A percentile compares a stretch with the other conserved stretches of the same genome.
phyloP scores from a whole-genome alignment of 2,113 vertebrate genomes.

The Tauraco erythrolophus region DNA sequence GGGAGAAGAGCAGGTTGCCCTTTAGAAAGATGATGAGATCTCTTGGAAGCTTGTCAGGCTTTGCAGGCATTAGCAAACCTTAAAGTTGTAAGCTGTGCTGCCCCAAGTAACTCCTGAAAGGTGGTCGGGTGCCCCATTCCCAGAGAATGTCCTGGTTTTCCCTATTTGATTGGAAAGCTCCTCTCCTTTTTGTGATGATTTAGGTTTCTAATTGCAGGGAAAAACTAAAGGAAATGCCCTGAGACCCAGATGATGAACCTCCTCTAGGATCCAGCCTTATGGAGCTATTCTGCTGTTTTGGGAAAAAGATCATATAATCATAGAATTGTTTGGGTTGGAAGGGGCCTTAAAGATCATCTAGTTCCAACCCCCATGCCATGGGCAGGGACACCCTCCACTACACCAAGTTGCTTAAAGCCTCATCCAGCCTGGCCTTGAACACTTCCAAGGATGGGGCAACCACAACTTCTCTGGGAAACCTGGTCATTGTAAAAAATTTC shows the following conservation, averaged over 20 bases:
- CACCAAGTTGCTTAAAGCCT: too few species aligned
- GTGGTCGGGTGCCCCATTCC: rapidly evolving
- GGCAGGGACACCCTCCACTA: too few species aligned
- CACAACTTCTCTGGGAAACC: too few species aligned
- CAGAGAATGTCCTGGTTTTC: not conserved
- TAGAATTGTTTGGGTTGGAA: too few species aligned
- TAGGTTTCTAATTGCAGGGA: not conserved
- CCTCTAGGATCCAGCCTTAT: not conserved
- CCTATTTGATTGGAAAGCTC: rapidly evolving
- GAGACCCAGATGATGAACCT: not conserved
- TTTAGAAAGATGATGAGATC: not conserved
- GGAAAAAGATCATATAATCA: not conserved
- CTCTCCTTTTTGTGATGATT: not conserved
- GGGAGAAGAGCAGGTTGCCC: not conserved
- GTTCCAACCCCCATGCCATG: too few species aligned
- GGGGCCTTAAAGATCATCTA: too few species aligned
- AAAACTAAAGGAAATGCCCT: not conserved
- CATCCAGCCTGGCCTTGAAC: too few species aligned
- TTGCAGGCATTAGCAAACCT: not conserved
- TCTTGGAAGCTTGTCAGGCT: not conserved
- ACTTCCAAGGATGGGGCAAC: too few species aligned
- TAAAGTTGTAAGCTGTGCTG: not conserved
- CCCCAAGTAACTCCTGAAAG: not conserved
- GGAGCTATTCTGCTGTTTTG: not conserved
- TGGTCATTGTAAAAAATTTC: too few species aligned